Base-by-base conservation (phyloP, 1,140 invertebrate species). In the Trichonephila inaurata region DNA sequence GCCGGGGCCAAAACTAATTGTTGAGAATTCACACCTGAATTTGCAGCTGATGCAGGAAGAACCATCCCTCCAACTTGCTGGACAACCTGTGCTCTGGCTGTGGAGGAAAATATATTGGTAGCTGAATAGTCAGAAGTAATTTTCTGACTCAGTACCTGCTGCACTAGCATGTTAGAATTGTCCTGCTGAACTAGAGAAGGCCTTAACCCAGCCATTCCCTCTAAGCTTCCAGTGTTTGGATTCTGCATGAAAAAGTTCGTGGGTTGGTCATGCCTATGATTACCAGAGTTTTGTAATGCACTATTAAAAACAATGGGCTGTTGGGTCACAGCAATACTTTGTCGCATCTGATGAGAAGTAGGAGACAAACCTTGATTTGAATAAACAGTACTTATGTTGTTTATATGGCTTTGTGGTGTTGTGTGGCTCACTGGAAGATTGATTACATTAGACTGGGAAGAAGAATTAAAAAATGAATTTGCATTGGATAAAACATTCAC, bases 31-130 rank as follows among this genome's bases (percentile, higher is more conserved):
- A 90, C 77, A 60, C 33, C 44, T 82, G 69, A 69, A 81, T 89
- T 87, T 72, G 93, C 28, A 86, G 88, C 93, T 12, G 93, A 91
- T 82, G 89, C 72, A 40, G 94, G 94, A 64, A 94, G 44, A 33
- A 94, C 94, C 94, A 94, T 94, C 19, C 94, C 91, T 87, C 90
- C 91, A 61, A 94, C 90, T 66, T 94, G 94, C 24, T 94, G 94
- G 19, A 92, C 72, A 92, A 92, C 90, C 72, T 94, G 94, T 21
- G 94, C 86, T 85, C 94, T 92, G 33, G 93, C 88, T 33, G 88
- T 77, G 19, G 94, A 92, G 18, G 69, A 77, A 61, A 94, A 92
- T 33, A 94, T 86, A 62, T 83, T 94, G 16, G 62, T 77, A 33
- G 62, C 33, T 60, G 94, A 66, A 86, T 92, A 94, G 16, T 94